Evolutionary conservation across 2,113 vertebrate species (phyloP), one percentile per base, ranked within the genome.

Genomic region (Neogobius melanostomus): DNA sequence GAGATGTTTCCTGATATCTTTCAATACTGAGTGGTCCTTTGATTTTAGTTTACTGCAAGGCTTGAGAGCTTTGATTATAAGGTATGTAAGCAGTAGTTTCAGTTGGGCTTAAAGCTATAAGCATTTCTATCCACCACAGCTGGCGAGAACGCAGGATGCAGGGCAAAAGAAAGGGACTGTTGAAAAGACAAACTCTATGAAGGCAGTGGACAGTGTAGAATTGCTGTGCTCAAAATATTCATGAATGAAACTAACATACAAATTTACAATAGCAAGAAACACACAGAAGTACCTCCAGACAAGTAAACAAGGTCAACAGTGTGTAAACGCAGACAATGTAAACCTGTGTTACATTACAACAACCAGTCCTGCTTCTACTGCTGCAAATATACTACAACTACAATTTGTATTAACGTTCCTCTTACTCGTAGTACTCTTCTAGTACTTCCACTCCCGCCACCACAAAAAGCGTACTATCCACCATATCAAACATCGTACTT

Each of bases 141-240:
- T 54, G 53, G 12, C 14, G 15, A 45, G 16, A 66, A 12, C 45
- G 11, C 43, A 66, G 61, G 69, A 71, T 36, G 8, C 17, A 59
- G 16, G 28, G 2, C 12, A 43, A 47, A 56, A 64, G 43, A 50
- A 49, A 42, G 69, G 3, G 28, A 36, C 28, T 36, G 46, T 10
- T 53, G 63, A 70, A 72, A 80, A 45, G 16, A 46, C 10, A 49
- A 21, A 16, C 47, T 57, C 5, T 53, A 43, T 53, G 6, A 60
- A 15, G 50, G 61, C 11, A 69, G 51, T 9, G 10, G 47, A 59
- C 71, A 7, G 61, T 21, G 6, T 7, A 47, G 46, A 7, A 8
- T 47, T 47, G 46, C 46, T 4, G 46, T 47, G 10, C 46, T 47
- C 6, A 47, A 3, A 36, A 36, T 47, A 47, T 11, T 47, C 10